Base-by-base conservation (phyloP, 2,797 vertebrate genomes). In the Amblyraja radiata region DNA sequence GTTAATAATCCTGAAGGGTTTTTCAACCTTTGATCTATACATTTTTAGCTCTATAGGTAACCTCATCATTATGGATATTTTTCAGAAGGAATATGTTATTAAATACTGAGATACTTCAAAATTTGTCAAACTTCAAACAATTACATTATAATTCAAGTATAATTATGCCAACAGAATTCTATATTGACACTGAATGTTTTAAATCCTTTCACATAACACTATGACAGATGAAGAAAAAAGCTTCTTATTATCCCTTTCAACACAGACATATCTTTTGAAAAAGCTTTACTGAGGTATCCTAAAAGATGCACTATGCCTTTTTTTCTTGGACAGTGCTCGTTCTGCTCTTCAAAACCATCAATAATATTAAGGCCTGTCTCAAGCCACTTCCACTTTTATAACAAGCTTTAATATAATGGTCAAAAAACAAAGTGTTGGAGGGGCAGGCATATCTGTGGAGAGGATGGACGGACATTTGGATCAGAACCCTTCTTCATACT, bases 21-120 rank as follows among this genome's bases (percentile, higher is more conserved):
- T 54, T 74, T 92, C 90, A 92, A 92, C 36, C 71, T 74, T 92
- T 92, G 39, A 92, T 54, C 90, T 92, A 54, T 76, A 11, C 13
- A 25, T 54, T 92, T 76, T 54, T 92, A 54, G 58, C 46, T 58
- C 28, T 39, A 25, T 46, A 28, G 58, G 4, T 23, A 84, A 84
- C 1, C 28, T 54, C 90, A 76, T 92, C 65, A 58, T 74, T 71
- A 46, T 92, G 25, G 39, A 76, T 92, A 74, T 54, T 58, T 91
- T 76, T 76, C 90, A 76, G 18, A 76, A 76, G 73, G 68, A 74
- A 74, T 92, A 73, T 92, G 1, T 74, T 76, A 92, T 92, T 76
- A 39, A 92, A 54, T 39, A 21, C 71, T 74, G 73, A 6, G 36
- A 76, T 92, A 58, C 71, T 5, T 58, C 54, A 28, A 25, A 84